These are phyloP conservation scores for Scalopus aquaticus DNA, from an alignment of 2,113 vertebrate genomes.

Conservation along the genomic window DNA sequence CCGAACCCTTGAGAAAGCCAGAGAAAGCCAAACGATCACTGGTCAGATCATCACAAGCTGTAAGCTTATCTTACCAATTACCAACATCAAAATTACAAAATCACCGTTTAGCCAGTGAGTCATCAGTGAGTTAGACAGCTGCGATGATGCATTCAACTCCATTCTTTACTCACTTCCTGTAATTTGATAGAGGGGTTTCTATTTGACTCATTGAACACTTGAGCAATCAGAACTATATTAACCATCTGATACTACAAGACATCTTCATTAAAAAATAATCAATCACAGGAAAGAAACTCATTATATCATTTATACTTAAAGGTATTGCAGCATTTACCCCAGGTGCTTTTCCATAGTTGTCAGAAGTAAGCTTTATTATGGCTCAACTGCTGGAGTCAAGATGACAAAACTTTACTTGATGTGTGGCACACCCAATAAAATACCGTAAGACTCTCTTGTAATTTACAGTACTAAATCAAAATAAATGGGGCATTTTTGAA, in stretches of 20 bases:
- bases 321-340: neutral
- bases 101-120: constrained; percentile 77
- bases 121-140: constrained; percentile 78
- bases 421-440: constrained; percentile 52
- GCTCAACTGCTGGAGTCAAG: neutral
- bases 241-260: constrained; percentile 47
- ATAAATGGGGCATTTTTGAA: neutral
- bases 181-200: constrained; percentile 69
- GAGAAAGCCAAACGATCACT: constrained; percentile 51
- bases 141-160: constrained; percentile 60
- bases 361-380: constrained; percentile 16
- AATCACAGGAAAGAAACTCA: constrained; percentile 42
- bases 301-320: constrained; percentile 28
- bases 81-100: constrained; percentile 78
- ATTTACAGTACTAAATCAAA: constrained; percentile 39
- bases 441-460: neutral
- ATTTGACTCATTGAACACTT: constrained; percentile 75
- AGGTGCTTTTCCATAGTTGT: constrained; percentile 36
- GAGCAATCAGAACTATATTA: constrained; percentile 63
- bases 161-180: constrained; percentile 71
- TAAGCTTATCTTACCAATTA: constrained; percentile 73
- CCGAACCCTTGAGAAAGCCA: constrained; percentile 46
- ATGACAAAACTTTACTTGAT: neutral
- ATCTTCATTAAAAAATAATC: neutral
- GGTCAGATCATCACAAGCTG: constrained; percentile 16